Evolutionary conservation across 2,888 invertebrate genomes (phyloP).

Genomic region (Stenodema calcarata): DNA sequence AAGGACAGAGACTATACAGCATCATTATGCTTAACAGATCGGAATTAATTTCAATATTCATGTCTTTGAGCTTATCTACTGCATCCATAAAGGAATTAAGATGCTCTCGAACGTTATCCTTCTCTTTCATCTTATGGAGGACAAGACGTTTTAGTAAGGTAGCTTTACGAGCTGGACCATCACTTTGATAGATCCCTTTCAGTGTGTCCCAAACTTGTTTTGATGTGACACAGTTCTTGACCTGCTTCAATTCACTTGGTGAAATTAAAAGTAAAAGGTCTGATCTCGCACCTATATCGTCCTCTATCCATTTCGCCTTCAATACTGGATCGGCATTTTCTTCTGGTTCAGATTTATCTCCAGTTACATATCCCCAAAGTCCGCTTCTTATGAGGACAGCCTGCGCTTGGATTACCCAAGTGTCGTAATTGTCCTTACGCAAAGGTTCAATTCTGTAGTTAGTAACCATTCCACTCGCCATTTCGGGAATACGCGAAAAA

Average conservation of each 20-base stretch:
- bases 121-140: not conserved
- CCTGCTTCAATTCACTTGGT: not conserved
- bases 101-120: not conserved
- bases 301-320: not conserved
- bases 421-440: not conserved
- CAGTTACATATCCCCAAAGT: not conserved
- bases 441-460: not conserved
- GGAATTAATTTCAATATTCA: too few species aligned
- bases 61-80: too few species aligned
- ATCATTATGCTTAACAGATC: too few species aligned
- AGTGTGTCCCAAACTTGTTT: conserved; percentile 19
- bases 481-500: too few species aligned
- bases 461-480: too few species aligned
- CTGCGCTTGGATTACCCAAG: too few species aligned
- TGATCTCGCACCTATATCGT: conserved; percentile 3
- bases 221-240: conserved; percentile 4
- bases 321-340: not conserved
- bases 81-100: too few species aligned
- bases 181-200: not conserved
- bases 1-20: too few species aligned
- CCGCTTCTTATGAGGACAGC: not conserved
- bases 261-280: conserved; percentile 23
- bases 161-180: not conserved
- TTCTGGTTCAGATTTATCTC: not conserved
- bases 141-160: not conserved